Evolutionary conservation across 1,140 invertebrate genomes (phyloP).

Genomic region (Batillaria attramentaria): DNA sequence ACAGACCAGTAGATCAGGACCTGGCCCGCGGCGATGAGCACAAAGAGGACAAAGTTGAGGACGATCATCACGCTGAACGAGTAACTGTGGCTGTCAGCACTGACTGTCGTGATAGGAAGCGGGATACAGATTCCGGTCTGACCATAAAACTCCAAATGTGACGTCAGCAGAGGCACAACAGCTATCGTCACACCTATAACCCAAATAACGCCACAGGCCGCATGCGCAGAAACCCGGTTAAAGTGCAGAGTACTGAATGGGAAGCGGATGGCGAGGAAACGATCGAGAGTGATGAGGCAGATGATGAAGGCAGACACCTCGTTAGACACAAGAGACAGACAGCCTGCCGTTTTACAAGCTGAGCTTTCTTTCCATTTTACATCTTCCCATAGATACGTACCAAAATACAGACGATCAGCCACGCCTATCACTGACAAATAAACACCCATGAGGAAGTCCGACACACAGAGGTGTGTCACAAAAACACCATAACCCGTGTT

Average conservation of each 20-base stretch:
- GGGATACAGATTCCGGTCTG: conserved; percentile 44
- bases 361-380: conserved; percentile 39
- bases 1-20: conserved; percentile 37
- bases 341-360: conserved; percentile 54
- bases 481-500: conserved; percentile 35
- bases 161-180: conserved; percentile 23
- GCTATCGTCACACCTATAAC: conserved; percentile 29
- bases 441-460: conserved; percentile 60
- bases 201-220: conserved; percentile 31
- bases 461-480: conserved; percentile 51
- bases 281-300: conserved; percentile 50
- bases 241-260: conserved; percentile 42
- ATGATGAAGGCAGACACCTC: conserved; percentile 50
- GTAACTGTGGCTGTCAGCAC: conserved; percentile 37
- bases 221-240: conserved; percentile 14
- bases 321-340: conserved; percentile 47
- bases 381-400: conserved; percentile 48
- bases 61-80: conserved; percentile 38
- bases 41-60: conserved; percentile 29
- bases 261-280: conserved; percentile 52
- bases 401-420: conserved; percentile 47
- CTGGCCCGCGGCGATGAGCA: conserved; percentile 40
- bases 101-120: conserved; percentile 37
- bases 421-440: conserved; percentile 57
- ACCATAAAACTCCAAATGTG: conserved; percentile 23